A percentile compares a stretch with the other conserved stretches of the same genome.
Evolutionary conservation across 2,797 vertebrate species (phyloP).

Genomic region (Etheostoma perlongum): DNA sequence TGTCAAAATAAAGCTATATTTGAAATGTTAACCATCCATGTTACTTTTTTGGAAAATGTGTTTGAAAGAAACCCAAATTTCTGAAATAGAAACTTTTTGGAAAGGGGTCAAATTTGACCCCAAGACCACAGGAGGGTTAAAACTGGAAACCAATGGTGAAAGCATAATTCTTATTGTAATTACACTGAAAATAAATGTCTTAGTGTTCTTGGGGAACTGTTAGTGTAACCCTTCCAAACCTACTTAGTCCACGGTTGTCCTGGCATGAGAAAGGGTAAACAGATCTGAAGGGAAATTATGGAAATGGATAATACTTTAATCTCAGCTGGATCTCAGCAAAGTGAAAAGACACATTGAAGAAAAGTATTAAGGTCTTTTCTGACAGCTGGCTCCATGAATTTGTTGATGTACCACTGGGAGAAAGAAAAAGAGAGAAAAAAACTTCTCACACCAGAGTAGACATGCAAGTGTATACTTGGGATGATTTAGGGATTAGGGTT

Average conservation of each 20-base stretch:
- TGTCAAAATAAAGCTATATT: too few relatives aligned
- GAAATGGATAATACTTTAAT: constrained; percentile 63
- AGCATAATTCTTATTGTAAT: neutral
- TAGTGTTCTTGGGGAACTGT: neutral
- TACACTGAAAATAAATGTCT: neutral
- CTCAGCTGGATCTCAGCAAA: constrained; percentile 52
- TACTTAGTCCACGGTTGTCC: constrained; percentile 24
- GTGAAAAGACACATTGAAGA: constrained; percentile 60
- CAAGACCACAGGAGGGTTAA: neutral
- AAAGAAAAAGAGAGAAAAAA: constrained; percentile 7
- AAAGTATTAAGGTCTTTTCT: constrained; percentile 49
- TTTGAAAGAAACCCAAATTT: too few relatives aligned
- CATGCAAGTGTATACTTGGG: neutral
- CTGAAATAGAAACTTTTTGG: too few relatives aligned
- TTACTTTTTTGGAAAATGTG: too few relatives aligned
- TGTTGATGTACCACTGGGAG: constrained; percentile 42
- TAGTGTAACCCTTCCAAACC: constrained; percentile 25
- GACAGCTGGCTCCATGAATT: constrained; percentile 46
- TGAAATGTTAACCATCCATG: too few relatives aligned
- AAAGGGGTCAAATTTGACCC: too few relatives aligned
- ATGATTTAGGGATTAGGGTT: neutral
- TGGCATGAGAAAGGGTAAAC: constrained; percentile 15
- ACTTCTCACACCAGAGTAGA: neutral
- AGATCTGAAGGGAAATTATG: constrained; percentile 57
- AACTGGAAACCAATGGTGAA: neutral